A percentile compares a stretch with the other conserved stretches of the same genome.
Evolutionary conservation across 2,797 vertebrate genomes (phyloP).

Genomic region (Propithecus deckenii): DNA sequence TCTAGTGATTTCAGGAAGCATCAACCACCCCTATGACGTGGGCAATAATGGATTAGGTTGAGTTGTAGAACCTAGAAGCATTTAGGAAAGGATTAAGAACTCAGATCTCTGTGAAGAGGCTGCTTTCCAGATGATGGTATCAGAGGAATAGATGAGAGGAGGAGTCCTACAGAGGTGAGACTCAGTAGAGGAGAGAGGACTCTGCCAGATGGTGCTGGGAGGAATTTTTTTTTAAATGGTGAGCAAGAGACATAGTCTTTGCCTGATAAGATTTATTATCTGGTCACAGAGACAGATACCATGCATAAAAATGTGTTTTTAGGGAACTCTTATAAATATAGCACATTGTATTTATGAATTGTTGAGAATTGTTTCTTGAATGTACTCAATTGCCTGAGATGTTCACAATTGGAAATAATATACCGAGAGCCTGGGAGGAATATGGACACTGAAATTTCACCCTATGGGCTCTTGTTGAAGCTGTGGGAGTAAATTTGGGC

Average conservation of each 20-base stretch:
- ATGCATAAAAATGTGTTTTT: not conserved
- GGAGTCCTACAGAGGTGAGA: not conserved
- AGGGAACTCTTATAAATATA: not conserved
- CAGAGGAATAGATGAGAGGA: not conserved
- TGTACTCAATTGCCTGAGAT: not conserved
- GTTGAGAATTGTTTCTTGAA: not conserved
- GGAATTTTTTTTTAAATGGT: not conserved
- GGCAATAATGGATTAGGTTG: no score
- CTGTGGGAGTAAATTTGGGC: not conserved
- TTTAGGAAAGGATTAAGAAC: not conserved
- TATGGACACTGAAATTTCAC: not conserved
- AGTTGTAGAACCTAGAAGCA: not conserved
- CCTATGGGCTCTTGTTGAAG: not conserved
- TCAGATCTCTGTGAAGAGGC: not conserved
- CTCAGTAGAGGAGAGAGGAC: not conserved
- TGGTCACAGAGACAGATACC: not conserved
- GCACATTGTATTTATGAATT: not conserved
- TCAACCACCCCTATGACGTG: rapidly evolving
- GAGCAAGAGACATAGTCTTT: not conserved
- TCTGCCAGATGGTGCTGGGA: not conserved
- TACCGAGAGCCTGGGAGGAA: not conserved
- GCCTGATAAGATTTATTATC: not conserved
- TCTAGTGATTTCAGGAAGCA: not conserved
- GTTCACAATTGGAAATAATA: not conserved
- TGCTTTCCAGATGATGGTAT: not conserved